Percentiles rank a stretch among this genome's conserved stretches.
Evolutionary conservation across 1,140 invertebrate species (phyloP).

Genomic region (Latrodectus geometricus): DNA sequence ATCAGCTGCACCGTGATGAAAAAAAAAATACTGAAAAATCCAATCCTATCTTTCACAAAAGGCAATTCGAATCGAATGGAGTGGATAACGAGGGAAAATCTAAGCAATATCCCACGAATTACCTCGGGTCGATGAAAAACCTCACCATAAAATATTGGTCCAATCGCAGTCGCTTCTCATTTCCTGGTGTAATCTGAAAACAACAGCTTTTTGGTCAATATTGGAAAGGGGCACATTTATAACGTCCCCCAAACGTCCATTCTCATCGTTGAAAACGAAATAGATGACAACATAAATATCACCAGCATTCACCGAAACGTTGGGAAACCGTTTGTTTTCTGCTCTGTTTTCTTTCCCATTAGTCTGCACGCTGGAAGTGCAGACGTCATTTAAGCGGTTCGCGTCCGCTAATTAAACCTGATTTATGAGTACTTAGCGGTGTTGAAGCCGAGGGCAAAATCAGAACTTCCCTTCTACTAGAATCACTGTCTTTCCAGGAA

Average conservation of each 20-base stretch:
- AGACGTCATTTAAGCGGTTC: conserved; percentile 21
- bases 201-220: conserved; percentile 58
- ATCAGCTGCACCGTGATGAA: too few species aligned
- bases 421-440: conserved; percentile 53
- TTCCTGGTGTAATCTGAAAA: conserved; percentile 54
- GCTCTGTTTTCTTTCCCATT: conserved; percentile 31
- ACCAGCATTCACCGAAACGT: conserved; percentile 30
- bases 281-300: conserved; percentile 55
- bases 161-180: conserved; percentile 58
- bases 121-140: conserved; percentile 41
- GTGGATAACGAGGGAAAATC: not conserved
- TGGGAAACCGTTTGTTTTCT: conserved; percentile 37
- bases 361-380: not conserved
- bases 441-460: not conserved
- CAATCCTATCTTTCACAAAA: conserved; percentile 17
- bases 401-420: conserved; percentile 45
- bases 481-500: not conserved
- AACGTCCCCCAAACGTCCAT: conserved; percentile 40
- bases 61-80: conserved; percentile 30
- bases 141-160: conserved; percentile 47
- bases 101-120: conserved; percentile 29
- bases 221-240: conserved; percentile 55
- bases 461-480: not conserved
- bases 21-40: not conserved
- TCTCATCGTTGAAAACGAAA: conserved; percentile 43